phyloP scores from a whole-genome alignment of 2,113 vertebrate species.

The Mustela lutreola region DNA sequence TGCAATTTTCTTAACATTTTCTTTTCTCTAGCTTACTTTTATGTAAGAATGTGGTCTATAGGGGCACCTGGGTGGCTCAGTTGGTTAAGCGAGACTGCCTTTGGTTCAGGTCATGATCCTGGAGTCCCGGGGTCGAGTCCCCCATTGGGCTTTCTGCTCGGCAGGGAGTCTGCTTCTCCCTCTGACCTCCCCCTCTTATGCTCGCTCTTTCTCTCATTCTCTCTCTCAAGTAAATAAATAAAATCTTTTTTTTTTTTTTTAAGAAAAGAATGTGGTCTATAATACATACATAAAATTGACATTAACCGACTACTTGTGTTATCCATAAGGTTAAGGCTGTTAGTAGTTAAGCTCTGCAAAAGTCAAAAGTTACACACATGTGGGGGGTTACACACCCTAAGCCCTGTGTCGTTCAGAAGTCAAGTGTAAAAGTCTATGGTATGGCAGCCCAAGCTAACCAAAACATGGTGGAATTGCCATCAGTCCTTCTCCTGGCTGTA shows the following conservation, averaged over 20 bases:
- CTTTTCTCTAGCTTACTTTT: neutral
- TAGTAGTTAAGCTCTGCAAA: neutral
- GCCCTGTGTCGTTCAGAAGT: neutral
- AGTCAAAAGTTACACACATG: neutral
- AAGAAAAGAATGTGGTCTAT: neutral
- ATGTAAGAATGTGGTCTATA: neutral
- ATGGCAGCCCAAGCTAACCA: neutral
- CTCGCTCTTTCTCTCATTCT: too few relatives aligned
- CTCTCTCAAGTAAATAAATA: too few relatives aligned
- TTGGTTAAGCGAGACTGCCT: too few relatives aligned
- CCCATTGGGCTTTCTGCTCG: too few relatives aligned
- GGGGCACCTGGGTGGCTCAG: too few relatives aligned
- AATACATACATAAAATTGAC: neutral
- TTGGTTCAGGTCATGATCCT: too few relatives aligned
- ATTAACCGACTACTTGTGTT: neutral
- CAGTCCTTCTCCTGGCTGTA: fast-evolving
- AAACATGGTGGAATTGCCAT: too few relatives aligned
- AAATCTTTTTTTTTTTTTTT: too few relatives aligned
- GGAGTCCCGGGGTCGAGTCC: too few relatives aligned
- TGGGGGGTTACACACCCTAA: neutral
- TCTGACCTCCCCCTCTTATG: too few relatives aligned
- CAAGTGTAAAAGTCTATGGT: neutral
- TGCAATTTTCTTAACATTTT: neutral
- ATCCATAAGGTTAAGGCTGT: neutral
- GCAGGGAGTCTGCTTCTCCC: too few relatives aligned